Conservation (phyloP, 2,113 vertebrate species). For the Sinosuthora webbiana region DNA sequence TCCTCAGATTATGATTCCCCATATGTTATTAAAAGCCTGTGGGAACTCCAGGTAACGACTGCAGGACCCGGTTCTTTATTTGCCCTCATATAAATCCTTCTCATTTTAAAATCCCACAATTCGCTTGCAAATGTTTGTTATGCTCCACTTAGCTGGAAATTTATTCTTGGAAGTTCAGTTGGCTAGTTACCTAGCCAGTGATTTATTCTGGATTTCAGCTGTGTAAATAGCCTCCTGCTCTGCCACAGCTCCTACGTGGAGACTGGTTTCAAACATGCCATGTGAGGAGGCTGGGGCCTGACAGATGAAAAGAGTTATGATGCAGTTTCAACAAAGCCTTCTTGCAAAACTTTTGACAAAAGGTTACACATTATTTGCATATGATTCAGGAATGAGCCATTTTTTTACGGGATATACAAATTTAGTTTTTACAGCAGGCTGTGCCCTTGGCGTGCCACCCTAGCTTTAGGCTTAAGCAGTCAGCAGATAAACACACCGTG, state of each 20-base stretch:
- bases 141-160: constrained; percentile 27
- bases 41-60: neutral
- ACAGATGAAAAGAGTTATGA: constrained; percentile 40
- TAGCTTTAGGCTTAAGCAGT: constrained; percentile 69
- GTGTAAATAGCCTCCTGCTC: constrained; percentile 22
- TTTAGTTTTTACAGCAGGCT: constrained; percentile 65
- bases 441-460: constrained; percentile 63
- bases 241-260: neutral
- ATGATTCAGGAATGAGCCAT: constrained; percentile 77
- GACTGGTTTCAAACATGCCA: neutral
- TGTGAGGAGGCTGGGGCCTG: constrained; percentile 6
- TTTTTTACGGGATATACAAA: constrained; percentile 79
- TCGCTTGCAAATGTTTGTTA: neutral
- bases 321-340: constrained; percentile 59
- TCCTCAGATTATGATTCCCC: neutral
- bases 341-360: constrained; percentile 68
- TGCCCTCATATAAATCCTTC: neutral
- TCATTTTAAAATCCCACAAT: constrained; percentile 33
- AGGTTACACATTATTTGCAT: constrained; percentile 76
- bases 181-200: neutral
- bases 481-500: constrained; percentile 59
- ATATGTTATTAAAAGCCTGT: constrained; percentile 8
- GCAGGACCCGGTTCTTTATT: neutral
- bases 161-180: constrained; percentile 34
- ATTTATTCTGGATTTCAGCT: constrained; percentile 47